Base-by-base conservation (phyloP, 1,140 invertebrate genomes). In the Drosophila setifemur region DNA sequence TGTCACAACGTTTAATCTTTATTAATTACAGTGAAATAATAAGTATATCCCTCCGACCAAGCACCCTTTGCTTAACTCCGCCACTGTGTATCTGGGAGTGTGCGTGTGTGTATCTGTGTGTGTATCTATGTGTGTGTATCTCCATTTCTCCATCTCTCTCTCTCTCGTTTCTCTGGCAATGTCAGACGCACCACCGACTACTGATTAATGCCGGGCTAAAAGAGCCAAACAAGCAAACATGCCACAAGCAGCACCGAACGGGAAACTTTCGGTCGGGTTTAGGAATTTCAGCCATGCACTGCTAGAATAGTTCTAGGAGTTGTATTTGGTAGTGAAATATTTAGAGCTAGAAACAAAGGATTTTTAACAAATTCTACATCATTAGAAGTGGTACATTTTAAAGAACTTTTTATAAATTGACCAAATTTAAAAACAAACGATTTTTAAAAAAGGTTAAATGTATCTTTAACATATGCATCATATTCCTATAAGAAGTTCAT, bases 21-120 rank as follows among this genome's bases (percentile, higher is more conserved):
- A 85, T 85, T 85, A 85, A 85, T 85, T 85, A 86, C 79, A 86
- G 67, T 86, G 81, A 70, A 85, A 85, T 83, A 83, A 83, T 83
- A 85, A 85, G 78, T 64, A 66, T 42, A 66, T 66, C 61, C 61
- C 61, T 39, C 57, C 25, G 25, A 29, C 23, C n/a, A 14, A 14
- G 33, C 43, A 63, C 61, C 61, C 57, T 58, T 37, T 16, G 9
- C 25, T 52, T 52, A 23, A 23, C 21, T 14, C 31, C 31, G 14
- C 31, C 31, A 14, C 2, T 12, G n/a, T 11, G n/a, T n/a, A n/a
- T n/a, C n/a, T n/a, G n/a, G n/a, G n/a, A n/a, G n/a, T n/a, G n/a
- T n/a, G n/a, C n/a, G n/a, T n/a, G n/a, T n/a, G n/a, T n/a, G n/a
- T n/a, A n/a, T 52, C 28, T 23, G 5, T 14, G 45, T 12, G 19